These are phyloP conservation scores for Coreius guichenoti DNA, from an alignment of 2,797 vertebrate species.

Conservation along the genomic window DNA sequence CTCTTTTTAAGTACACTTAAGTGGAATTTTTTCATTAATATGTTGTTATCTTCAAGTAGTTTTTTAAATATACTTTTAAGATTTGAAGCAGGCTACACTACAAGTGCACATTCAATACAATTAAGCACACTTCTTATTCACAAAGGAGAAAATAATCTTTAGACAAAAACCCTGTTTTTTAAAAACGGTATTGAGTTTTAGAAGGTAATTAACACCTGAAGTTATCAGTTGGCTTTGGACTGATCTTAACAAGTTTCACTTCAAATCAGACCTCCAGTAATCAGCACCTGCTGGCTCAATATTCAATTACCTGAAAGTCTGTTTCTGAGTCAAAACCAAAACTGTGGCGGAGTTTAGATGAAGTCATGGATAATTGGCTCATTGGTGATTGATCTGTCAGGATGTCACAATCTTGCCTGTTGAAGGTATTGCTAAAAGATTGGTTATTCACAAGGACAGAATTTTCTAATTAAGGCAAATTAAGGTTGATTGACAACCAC, in stretches of 20 bases:
- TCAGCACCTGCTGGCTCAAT: constrained; percentile 60
- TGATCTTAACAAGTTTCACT: constrained; percentile 4
- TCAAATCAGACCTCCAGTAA: constrained; percentile 4
- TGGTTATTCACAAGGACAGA: not conserved
- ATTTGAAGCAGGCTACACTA: not conserved
- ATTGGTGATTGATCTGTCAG: constrained; percentile 22
- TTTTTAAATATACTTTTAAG: not conserved
- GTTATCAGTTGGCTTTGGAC: not conserved
- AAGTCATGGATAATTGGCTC: constrained; percentile 29
- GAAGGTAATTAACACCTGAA: not conserved
- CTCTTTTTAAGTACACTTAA: not conserved
- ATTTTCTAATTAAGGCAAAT: not conserved
- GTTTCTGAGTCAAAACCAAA: constrained; percentile 69
- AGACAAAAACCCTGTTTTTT: not conserved
- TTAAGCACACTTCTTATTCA: not conserved
- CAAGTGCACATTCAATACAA: not conserved
- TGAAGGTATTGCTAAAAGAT: not conserved
- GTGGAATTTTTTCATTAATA: too few species aligned
- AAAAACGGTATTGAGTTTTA: not conserved
- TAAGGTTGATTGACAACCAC: not conserved
- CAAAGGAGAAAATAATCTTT: not conserved
- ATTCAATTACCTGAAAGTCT: constrained; percentile 72
- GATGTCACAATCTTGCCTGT: not conserved
- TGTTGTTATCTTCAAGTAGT: too few species aligned
- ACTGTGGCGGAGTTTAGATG: constrained; percentile 41